Evolutionary conservation across 2,888 invertebrate genomes (phyloP).

Genomic region (Drosophila antonietae): DNA sequence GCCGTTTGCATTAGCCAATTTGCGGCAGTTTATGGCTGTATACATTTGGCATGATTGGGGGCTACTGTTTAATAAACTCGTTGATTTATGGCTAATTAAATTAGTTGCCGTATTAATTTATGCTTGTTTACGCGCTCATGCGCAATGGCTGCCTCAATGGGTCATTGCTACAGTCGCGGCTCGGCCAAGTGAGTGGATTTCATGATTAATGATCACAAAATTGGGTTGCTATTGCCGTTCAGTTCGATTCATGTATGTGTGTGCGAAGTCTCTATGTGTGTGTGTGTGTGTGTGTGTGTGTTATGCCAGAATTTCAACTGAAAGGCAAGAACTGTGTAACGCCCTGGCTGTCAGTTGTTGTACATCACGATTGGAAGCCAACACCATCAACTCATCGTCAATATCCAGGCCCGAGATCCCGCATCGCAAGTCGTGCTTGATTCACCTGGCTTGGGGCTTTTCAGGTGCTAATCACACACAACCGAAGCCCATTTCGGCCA

Average conservation of each 20-base stretch:
- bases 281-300: conserved; percentile 1
- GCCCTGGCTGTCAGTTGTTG: conserved; percentile 54
- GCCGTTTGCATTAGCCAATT: conserved; percentile 76
- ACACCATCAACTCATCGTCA: conserved; percentile 69
- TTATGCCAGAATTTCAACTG: conserved; percentile 18
- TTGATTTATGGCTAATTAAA: conserved; percentile 81
- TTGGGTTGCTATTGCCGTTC: conserved; percentile 41
- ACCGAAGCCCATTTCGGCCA: conserved; percentile 35
- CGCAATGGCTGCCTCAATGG: conserved; percentile 61
- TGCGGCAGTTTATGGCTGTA: conserved; percentile 76
- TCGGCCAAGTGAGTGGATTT: conserved; percentile 47
- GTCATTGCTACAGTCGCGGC: conserved; percentile 67
- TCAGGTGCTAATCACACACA: conserved; percentile 65
- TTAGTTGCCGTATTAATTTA: conserved; percentile 74
- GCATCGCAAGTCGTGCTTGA: conserved; percentile 63
- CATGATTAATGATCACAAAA: conserved; percentile 69
- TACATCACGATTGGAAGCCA: conserved; percentile 67
- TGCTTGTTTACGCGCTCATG: conserved; percentile 69
- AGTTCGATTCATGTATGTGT: conserved; percentile 12
- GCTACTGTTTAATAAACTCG: conserved; percentile 79
- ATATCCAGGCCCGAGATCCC: conserved; percentile 29
- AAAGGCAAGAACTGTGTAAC: conserved; percentile 28
- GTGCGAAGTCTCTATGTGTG: neutral
- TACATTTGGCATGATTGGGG: conserved; percentile 73
- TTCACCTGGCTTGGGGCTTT: conserved; percentile 28